Base-by-base conservation (phyloP, 2,888 invertebrate species). In the Epicampocera succincta region DNA sequence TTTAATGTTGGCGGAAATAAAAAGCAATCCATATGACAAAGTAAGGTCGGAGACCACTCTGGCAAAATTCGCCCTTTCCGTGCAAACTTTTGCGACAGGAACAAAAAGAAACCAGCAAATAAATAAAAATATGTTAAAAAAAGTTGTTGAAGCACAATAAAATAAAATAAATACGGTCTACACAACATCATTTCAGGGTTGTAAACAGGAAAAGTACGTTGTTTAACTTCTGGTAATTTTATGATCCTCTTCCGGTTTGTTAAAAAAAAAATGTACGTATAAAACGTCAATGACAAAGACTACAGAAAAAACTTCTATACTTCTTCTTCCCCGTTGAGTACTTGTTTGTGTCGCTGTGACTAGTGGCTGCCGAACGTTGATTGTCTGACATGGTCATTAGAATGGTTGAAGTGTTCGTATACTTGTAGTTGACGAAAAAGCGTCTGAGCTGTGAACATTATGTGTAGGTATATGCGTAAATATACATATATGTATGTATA, bases 201-300 rank as follows among this genome's bases (percentile, higher is more conserved):
- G 9, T 72, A 61, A 52, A 61, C 65, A 72, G 68, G 83, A 79
- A 85, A 84, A 38, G n/a, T 15, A 46, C 54, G 40, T 66, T 54
- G 63, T 48, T 66, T 50, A 63, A 58, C 83, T 74, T 85, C 84
- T 61, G 79, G 77, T 84, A 85, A 83, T 69, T 84, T 85, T 86
- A 85, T 84, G 83, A 86, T 80, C 80, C 84, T 84, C 84, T 87
- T 86, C 85, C 87, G 84, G 76, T 85, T 75, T 80, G 78, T 82
- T 75, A 40, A 40, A 60, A 50, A 60, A 21, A 29, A 29, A 29
- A 29, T 29, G 6, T 29, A 29, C 6, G 29, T 29, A 29, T 65
- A 75, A 60, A 61, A 46, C 60, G n/a, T 40, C 12, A 44, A 17
- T 63, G 33, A 19, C 33, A 48, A 11, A n/a, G 15, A 15, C 11